Evolutionary conservation across 1,140 invertebrate species (phyloP), one percentile per base, ranked within the genome.

Genomic region (Phenacoccus solenopsis): DNA sequence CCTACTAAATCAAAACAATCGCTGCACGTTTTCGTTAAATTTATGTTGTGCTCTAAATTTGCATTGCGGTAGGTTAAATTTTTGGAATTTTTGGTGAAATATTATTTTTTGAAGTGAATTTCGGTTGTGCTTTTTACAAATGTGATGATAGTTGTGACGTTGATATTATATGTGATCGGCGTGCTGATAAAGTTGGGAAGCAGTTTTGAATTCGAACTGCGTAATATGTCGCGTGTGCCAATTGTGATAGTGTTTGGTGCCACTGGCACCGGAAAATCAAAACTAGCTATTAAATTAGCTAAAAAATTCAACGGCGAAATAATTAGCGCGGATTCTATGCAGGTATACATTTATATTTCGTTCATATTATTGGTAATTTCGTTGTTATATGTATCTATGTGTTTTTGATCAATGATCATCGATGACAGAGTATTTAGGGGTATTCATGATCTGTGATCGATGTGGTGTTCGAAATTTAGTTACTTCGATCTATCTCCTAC

Each of bases 321-420:
- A 67, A 93, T 99, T 64, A 97, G 93, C 74, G 95, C 96, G 0
- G 98, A 99, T 86, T 98, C 96, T 12, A 99, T 99, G 94, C 97
- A 99, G 86, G 93, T 96, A 80, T 24, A 25, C 25, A 10, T 38
- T 38, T 38, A 38, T 10, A 38, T 38, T n/a, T 38, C n/a, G 32
- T 38, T 38, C n/a, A 38, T 9, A 38, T n/a, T 38, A 38, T 38
- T 10, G 32, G n/a, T 38, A n/a, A n/a, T n/a, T n/a, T n/a, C n/a
- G n/a, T n/a, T n/a, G n/a, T n/a, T n/a, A n/a, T n/a, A n/a, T n/a
- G n/a, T n/a, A n/a, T n/a, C n/a, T n/a, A n/a, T n/a, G n/a, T n/a
- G n/a, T n/a, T n/a, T n/a, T n/a, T n/a, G n/a, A n/a, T n/a, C n/a
- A n/a, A n/a, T n/a, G n/a, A n/a, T n/a, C n/a, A n/a, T n/a, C n/a